Evolutionary conservation across 2,888 invertebrate species (phyloP), one percentile per base, ranked within the genome.

Genomic region (Acleris sparsana): DNA sequence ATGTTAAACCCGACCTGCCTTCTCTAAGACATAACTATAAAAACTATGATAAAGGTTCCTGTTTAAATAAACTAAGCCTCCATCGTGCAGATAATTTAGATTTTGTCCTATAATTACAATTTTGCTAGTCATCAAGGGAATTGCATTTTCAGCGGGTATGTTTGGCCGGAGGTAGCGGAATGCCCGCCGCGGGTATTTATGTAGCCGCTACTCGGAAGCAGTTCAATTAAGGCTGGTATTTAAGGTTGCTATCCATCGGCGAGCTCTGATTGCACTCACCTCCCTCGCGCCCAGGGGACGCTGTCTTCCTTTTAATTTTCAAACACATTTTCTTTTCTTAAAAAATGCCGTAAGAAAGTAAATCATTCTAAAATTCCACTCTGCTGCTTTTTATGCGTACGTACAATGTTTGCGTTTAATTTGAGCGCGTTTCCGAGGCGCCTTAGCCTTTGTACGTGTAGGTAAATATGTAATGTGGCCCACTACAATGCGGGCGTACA

Each of bases 211-310:
- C 80, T 85, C 89, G 89, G 89, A 88, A 89, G 88, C 87, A 80
- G 89, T 91, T 89, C 92, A 92, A 92, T 92, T 92, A 92, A 89
- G 88, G 84, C 83, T 89, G 91, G 91, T 89, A 92, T 92, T 92
- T 92, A 92, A 92, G 89, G 90, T 86, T 88, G 83, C 86, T 83
- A 84, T 85, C 88, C 82, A 83, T 83, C 83, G 87, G 85, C 84
- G 83, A 85, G 82, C 87, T 83, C 87, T 89, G 92, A 92, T 92
- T 92, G 89, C 87, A 79, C 77, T 74, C 80, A 75, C 80, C 83
- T 75, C 80, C 77, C 78, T 77, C 77, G 46, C 76, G 25, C 83
- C 77, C 84, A 69, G 74, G 84, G 83, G 86, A 87, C 83, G 79
- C 82, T 80, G 80, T 84, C 85, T 82, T 83, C 82, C 88, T 86